Evolutionary conservation across 2,797 vertebrate genomes (phyloP), one percentile per base, ranked within the genome.

Genomic region (Sebastes variabilis): DNA sequence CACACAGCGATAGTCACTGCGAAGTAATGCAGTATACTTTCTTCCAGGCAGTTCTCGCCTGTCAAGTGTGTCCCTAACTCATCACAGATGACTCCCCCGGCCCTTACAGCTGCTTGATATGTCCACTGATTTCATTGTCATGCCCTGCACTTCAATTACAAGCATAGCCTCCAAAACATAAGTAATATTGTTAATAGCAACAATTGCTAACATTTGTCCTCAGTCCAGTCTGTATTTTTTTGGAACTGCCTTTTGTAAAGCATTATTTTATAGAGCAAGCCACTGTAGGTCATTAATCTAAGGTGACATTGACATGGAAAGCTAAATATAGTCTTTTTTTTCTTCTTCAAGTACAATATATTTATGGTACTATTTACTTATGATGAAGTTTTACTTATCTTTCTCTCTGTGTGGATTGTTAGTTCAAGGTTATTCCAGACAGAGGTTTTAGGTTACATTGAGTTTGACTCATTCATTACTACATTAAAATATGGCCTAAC

Each of bases 271-370:
- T 80, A 86, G 67, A 77, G 71, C 27, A 83, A 59, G 68, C 56
- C 61, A 80, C 61, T 81, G 79, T 80, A 77, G 80, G 80, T 81
- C 81, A 80, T 80, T 89, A 75, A 87, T 93, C 61, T 90, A 85
- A 90, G 88, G 91, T 94, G 91, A 93, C 91, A 90, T 92, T 94
- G 92, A 77, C 84, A 84, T 81, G 61, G 81, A 85, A 89, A 80
- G 81, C 85, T 93, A 91, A 94, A 92, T 89, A 86, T 91, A 91
- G 82, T 76, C 38, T 66, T 42, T 14, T 79, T 86, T 82, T 71
- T 83, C 73, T 86, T 85, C 29, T 14, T 49, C 27, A 83, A 86
- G 74, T 81, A 68, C 71, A 82, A 88, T 86, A 68, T 81, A 86
- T 90, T 91, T 69, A 90, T 78, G 73, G 36, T 81, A 34, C 61